phyloP scores from a whole-genome alignment of 1,140 invertebrate species.

The Tetramorium parvispinum region DNA sequence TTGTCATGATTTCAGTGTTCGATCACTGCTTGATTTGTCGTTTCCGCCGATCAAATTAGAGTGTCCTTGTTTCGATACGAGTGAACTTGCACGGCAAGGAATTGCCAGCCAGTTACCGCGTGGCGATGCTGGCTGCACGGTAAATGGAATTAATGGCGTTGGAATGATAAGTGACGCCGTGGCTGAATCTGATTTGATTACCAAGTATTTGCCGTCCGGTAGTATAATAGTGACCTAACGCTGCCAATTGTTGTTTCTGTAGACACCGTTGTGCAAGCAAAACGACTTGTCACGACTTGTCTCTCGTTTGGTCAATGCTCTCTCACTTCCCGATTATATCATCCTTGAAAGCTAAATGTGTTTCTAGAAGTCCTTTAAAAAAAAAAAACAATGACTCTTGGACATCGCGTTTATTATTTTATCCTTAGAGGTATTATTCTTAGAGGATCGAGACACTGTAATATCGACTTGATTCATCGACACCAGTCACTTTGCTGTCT shows the following conservation, averaged over 20 bases:
- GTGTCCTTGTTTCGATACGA: slow-evolving; percentile 67
- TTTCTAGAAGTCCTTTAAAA: background rate
- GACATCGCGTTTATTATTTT: background rate
- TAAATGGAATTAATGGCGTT: slow-evolving; percentile 82
- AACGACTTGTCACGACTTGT: background rate
- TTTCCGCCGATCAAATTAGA: slow-evolving; percentile 48
- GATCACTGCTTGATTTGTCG: slow-evolving; percentile 54
- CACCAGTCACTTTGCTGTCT: slow-evolving; percentile 43
- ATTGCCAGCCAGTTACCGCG: slow-evolving; percentile 60
- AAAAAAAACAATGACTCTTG: background rate
- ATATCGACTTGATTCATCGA: slow-evolving; percentile 41
- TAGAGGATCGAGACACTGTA: background rate
- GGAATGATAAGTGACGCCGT: slow-evolving; percentile 80
- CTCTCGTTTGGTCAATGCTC: slow-evolving; percentile 16
- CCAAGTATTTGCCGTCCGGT: slow-evolving; percentile 75
- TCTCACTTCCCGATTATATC: background rate
- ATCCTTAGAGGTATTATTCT: background rate
- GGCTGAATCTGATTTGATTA: slow-evolving; percentile 82
- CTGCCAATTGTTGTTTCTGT: slow-evolving; percentile 56
- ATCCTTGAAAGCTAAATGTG: background rate
- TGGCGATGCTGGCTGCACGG: slow-evolving; percentile 72
- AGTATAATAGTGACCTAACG: slow-evolving; percentile 30
- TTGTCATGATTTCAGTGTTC: slow-evolving; percentile 46
- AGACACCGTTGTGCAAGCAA: slow-evolving; percentile 16
- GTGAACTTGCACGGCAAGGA: slow-evolving; percentile 67